Evolutionary conservation across 1,140 invertebrate species (phyloP).

Genomic region (Penaeus vannamei): DNA sequence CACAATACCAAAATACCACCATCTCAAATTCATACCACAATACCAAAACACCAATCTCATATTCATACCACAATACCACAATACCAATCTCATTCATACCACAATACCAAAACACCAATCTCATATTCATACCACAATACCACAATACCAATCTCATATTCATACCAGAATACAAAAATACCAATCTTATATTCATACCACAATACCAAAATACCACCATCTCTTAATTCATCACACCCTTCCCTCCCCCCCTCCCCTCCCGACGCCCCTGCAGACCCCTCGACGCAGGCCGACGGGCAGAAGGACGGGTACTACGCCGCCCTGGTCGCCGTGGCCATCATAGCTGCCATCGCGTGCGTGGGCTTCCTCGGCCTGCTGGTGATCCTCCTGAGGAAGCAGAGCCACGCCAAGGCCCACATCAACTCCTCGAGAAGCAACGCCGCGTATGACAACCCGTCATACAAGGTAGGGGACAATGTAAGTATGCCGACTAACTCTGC

Average conservation of each 20-base stretch:
- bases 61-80: too few relatives aligned
- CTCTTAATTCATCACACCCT: too few relatives aligned
- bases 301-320: slow-evolving; percentile 87
- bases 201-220: too few relatives aligned
- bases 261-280: slow-evolving; percentile 16
- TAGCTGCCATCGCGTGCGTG: slow-evolving; percentile 86
- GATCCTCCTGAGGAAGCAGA: slow-evolving; percentile 80
- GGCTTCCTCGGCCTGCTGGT: slow-evolving; percentile 85
- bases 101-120: too few relatives aligned
- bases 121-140: too few relatives aligned
- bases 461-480: slow-evolving; percentile 81
- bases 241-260: neutral
- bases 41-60: too few relatives aligned
- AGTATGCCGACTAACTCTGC: slow-evolving; percentile 55
- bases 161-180: too few relatives aligned
- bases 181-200: too few relatives aligned
- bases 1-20: too few relatives aligned
- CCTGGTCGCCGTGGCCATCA: slow-evolving; percentile 87
- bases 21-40: too few relatives aligned
- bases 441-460: slow-evolving; percentile 93
- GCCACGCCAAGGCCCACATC: slow-evolving; percentile 78
- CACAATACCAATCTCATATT: too few relatives aligned
- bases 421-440: slow-evolving; percentile 74
- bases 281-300: slow-evolving; percentile 64
- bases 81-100: too few relatives aligned